Percentiles rank a stretch among this genome's conserved stretches.
These are phyloP conservation scores for Diarsia brunnea DNA, from an alignment of 2,888 invertebrate species.

Conservation along the genomic window DNA sequence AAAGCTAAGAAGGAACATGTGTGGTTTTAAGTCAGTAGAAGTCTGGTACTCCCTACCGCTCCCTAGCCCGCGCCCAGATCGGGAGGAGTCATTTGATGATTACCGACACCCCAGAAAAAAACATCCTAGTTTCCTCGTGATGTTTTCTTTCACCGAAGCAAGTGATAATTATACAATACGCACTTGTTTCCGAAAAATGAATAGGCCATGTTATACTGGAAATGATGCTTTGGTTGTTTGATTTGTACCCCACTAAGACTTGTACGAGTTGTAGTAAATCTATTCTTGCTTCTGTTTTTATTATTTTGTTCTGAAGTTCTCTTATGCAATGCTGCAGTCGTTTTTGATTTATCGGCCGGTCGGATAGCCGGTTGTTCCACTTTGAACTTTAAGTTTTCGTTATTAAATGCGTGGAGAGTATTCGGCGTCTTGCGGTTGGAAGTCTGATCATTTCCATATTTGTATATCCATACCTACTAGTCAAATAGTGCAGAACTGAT, in stretches of 20 bases:
- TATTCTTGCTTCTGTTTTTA: conserved; percentile 39
- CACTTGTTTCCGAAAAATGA: too few relatives aligned
- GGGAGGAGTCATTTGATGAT: too few relatives aligned
- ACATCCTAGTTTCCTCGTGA: too few relatives aligned
- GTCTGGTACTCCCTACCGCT: too few relatives aligned
- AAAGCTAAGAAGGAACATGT: too few relatives aligned
- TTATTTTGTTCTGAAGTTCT: conserved; percentile 25
- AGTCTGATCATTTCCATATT: not conserved
- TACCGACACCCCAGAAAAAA: too few relatives aligned
- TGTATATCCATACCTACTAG: not conserved
- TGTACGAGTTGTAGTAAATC: conserved; percentile 18
- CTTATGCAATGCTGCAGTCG: conserved; percentile 6
- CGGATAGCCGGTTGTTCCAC: conserved; percentile 2
- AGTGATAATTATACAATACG: too few relatives aligned
- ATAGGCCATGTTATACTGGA: too few relatives aligned
- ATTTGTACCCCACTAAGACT: not conserved
- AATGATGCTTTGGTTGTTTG: too few relatives aligned
- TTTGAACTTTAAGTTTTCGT: conserved; percentile 3
- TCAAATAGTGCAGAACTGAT: not conserved
- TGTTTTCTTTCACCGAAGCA: too few relatives aligned
- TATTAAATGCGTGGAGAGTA: not conserved
- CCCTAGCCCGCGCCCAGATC: too few relatives aligned
- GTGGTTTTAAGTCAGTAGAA: too few relatives aligned
- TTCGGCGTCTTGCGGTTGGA: not conserved
- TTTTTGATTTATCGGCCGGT: conserved; percentile 24